These are phyloP conservation scores for Bucco capensis DNA, from an alignment of 2,113 vertebrate genomes.

Conservation along the genomic window DNA sequence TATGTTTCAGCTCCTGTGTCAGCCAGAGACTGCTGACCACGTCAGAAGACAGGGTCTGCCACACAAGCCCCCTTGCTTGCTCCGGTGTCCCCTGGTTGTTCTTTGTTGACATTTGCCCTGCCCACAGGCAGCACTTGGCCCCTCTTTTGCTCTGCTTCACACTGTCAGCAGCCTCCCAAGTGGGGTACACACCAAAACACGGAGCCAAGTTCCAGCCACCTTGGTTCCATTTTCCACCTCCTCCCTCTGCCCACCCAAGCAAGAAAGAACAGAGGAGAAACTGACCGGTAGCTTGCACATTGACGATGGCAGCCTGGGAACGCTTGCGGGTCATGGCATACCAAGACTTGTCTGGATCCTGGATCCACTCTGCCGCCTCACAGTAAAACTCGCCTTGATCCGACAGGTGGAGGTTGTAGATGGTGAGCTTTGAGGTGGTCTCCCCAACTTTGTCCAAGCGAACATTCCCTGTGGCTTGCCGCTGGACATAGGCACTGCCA, in stretches of 20 bases:
- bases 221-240: not conserved
- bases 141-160: not conserved
- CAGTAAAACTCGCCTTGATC: constrained; percentile 96
- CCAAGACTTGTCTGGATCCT: constrained; percentile 90
- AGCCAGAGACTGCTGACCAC: accelerated
- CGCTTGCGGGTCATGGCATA: constrained; percentile 93
- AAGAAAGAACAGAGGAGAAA: not conserved
- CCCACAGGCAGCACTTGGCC: not conserved
- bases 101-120: not conserved
- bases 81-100: not conserved
- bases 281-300: constrained; percentile 90
- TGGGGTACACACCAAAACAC: accelerated
- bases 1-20: not conserved
- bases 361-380: constrained; percentile 93
- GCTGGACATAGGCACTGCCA: constrained; percentile 82
- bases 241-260: not conserved
- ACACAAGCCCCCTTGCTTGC: not conserved
- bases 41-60: not conserved
- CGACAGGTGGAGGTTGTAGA: constrained; percentile 89
- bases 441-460: constrained; percentile 89
- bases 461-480: constrained; percentile 88
- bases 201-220: not conserved
- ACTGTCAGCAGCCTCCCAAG: not conserved
- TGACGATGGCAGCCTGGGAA: constrained; percentile 86
- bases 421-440: constrained; percentile 85